A percentile compares a stretch with the other conserved stretches of the same genome.
phyloP scores from a whole-genome alignment of 1,140 invertebrate genomes.

The Saxidomus purpurata region DNA sequence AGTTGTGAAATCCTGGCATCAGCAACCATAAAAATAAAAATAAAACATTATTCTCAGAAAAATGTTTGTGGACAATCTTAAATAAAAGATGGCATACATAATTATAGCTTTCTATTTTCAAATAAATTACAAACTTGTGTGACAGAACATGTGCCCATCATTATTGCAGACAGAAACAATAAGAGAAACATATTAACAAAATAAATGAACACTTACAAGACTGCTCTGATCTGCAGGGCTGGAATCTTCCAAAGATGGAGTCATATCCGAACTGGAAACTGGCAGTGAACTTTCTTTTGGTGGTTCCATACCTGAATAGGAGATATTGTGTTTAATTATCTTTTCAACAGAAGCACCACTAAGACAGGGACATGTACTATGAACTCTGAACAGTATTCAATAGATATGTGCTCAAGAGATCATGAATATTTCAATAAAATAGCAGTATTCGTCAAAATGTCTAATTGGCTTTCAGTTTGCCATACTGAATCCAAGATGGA shows the following conservation, averaged over 20 bases:
- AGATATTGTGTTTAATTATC: background rate
- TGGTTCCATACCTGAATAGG: slow-evolving; percentile 40
- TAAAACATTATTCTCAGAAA: background rate
- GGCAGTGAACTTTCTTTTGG: background rate
- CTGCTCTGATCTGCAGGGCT: background rate
- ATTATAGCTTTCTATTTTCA: background rate
- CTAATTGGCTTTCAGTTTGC: background rate
- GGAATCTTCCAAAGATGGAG: slow-evolving; percentile 24
- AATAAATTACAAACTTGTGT: background rate
- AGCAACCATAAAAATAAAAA: background rate
- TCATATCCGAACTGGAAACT: background rate
- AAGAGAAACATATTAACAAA: background rate
- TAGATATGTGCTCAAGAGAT: slow-evolving; percentile 22
- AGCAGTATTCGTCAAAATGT: background rate
- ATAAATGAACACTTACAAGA: slow-evolving; percentile 26
- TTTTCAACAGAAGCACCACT: background rate
- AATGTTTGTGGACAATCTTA: background rate
- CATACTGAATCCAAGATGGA: background rate
- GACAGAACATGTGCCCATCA: background rate
- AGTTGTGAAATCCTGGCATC: background rate
- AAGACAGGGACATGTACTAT: background rate
- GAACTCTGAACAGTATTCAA: background rate
- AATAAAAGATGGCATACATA: background rate
- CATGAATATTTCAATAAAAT: background rate
- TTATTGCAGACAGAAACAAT: background rate